phyloP scores from a whole-genome alignment of 2,113 vertebrate genomes.

The Neotoma lepida region DNA sequence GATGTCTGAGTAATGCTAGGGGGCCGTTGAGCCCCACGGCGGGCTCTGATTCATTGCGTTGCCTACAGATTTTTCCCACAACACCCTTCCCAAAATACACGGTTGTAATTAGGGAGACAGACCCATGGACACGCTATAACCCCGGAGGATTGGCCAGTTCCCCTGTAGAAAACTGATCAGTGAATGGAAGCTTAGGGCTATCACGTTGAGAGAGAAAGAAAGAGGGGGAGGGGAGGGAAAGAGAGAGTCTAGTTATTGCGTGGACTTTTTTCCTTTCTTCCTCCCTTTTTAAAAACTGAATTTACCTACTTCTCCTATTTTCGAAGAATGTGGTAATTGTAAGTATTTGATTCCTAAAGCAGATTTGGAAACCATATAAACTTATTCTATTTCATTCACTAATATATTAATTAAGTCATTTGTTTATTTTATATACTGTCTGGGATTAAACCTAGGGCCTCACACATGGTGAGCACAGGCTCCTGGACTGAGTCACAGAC shows the following conservation, averaged over 20 bases:
- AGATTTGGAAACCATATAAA: constrained; percentile 21
- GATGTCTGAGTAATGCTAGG: background rate
- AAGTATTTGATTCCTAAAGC: constrained; percentile 34
- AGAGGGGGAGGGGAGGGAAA: too few species aligned
- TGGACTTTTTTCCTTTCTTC: background rate
- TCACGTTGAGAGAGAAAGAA: background rate
- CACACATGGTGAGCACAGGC: background rate
- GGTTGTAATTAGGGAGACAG: constrained; percentile 28
- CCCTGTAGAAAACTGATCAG: background rate
- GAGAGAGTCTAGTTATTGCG: background rate
- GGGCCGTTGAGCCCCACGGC: background rate
- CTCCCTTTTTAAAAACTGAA: background rate
- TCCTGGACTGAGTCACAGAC: background rate
- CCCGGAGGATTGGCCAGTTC: background rate
- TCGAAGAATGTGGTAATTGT: background rate
- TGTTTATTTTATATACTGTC: background rate
- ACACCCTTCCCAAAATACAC: background rate
- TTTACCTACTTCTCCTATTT: constrained; percentile 1
- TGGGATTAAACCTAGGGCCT: background rate
- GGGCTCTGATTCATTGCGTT: background rate
- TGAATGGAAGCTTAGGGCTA: background rate
- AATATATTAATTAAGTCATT: background rate
- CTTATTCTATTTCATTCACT: background rate
- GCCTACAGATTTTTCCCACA: background rate
- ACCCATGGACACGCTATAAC: background rate